A percentile compares a stretch with the other conserved stretches of the same genome.
Conservation (phyloP, 2,113 vertebrate species). For the Sciurus niger region DNA sequence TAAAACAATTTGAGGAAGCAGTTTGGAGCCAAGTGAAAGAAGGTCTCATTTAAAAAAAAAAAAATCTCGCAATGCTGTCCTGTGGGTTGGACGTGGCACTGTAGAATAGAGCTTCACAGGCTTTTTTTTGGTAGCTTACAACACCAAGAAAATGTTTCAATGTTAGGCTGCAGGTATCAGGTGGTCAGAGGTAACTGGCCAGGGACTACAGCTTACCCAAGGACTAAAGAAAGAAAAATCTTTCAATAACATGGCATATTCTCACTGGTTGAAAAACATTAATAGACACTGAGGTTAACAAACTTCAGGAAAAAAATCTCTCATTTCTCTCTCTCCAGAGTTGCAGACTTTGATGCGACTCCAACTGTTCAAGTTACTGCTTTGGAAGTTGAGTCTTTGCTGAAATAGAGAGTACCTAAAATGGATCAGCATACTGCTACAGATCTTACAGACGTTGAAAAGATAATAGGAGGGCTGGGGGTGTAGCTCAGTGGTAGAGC, state of each 20-base stretch:
- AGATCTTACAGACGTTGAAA: conserved; percentile 3
- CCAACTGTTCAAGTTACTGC: neutral
- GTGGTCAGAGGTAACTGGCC: neutral
- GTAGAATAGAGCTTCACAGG: neutral
- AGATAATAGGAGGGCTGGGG: neutral
- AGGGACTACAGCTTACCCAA: neutral
- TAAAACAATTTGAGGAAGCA: conserved; percentile 38
- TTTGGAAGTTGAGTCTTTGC: neutral
- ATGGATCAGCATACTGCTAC: neutral
- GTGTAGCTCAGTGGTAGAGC: too few species aligned
- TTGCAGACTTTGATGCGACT: neutral
- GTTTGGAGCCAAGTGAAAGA: conserved; percentile 24
- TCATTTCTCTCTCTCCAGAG: neutral
- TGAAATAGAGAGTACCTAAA: neutral
- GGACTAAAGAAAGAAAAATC: neutral
- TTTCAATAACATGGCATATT: neutral
- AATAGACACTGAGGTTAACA: neutral
- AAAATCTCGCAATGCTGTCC: neutral
- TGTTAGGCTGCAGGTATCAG: neutral
- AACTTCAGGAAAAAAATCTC: neutral
- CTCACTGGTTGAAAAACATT: neutral
- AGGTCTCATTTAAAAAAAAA: neutral
- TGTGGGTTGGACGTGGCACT: neutral
- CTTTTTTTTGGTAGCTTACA: neutral
- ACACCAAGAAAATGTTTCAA: neutral